A percentile compares a stretch with the other conserved stretches of the same genome.
These are phyloP conservation scores for Petroica traversi DNA, from an alignment of 2,113 vertebrate species.

Conservation along the genomic window DNA sequence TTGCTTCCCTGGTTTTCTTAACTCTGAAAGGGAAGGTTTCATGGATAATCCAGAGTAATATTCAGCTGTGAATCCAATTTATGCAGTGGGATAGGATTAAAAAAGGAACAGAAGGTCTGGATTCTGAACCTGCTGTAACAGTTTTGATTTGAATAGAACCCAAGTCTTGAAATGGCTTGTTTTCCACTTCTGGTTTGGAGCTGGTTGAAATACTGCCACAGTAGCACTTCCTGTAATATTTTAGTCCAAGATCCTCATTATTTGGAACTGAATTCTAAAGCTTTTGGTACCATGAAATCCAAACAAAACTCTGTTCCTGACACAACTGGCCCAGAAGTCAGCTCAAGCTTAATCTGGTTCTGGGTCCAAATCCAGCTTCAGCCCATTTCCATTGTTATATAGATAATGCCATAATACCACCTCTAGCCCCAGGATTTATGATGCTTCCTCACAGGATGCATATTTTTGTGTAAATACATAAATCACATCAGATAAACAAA, in stretches of 20 bases:
- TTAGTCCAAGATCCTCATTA: constrained; percentile 65
- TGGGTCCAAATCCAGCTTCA: constrained; percentile 52
- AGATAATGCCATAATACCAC: constrained; percentile 34
- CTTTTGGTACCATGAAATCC: constrained; percentile 49
- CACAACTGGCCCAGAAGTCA: constrained; percentile 53
- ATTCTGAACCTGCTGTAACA: constrained; percentile 61
- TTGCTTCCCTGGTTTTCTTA: not conserved
- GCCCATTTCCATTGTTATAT: constrained; percentile 21
- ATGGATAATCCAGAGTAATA: constrained; percentile 31
- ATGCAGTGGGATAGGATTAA: constrained; percentile 56
- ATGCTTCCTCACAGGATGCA: constrained; percentile 42
- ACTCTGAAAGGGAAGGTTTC: constrained; percentile 11
- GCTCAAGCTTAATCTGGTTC: constrained; percentile 37
- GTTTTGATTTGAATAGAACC: constrained; percentile 58
- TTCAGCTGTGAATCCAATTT: constrained; percentile 58
- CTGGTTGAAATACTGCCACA: constrained; percentile 66
- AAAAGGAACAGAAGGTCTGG: constrained; percentile 62
- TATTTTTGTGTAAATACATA: constrained; percentile 68
- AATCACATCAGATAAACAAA: constrained; percentile 74
- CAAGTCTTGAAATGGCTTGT: constrained; percentile 65
- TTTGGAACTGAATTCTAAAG: constrained; percentile 59
- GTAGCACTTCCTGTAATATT: constrained; percentile 51
- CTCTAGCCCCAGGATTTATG: constrained; percentile 60
- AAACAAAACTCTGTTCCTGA: constrained; percentile 54
- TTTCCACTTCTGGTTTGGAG: constrained; percentile 69